These are phyloP conservation scores for Aporrectodea caliginosa DNA, from an alignment of 1,140 invertebrate species.

Conservation along the genomic window DNA sequence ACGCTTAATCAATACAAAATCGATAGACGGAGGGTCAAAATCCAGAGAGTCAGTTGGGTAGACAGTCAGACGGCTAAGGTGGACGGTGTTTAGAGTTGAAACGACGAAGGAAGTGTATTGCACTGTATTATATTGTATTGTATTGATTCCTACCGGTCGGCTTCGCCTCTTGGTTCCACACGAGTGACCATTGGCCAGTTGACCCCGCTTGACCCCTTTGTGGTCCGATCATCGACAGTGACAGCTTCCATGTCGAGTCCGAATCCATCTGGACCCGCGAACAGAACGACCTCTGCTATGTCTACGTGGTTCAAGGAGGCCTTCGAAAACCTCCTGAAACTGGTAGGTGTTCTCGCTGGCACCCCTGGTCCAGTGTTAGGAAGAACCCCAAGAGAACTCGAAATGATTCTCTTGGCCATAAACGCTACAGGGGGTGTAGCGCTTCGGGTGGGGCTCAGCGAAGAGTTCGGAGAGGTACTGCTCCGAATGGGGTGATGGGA, in stretches of 20 bases:
- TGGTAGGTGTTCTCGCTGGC: not conserved
- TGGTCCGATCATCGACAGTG: conserved; percentile 36
- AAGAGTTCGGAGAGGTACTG: not conserved
- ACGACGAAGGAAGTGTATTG: too few relatives aligned
- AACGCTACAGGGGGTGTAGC: not conserved
- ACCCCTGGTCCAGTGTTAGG: too few relatives aligned
- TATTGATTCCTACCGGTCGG: conserved; percentile 64
- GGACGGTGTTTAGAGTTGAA: too few relatives aligned
- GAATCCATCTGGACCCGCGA: conserved; percentile 57
- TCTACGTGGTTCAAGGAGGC: conserved; percentile 63
- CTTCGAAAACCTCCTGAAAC: not conserved
- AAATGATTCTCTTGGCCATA: not conserved
- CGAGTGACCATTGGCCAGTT: conserved; percentile 62
- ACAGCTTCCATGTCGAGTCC: conserved; percentile 56
- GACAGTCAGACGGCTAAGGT: too few relatives aligned
- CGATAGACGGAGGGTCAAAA: too few relatives aligned
- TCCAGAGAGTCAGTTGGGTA: too few relatives aligned
- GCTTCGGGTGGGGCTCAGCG: too few relatives aligned
- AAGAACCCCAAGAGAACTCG: not conserved
- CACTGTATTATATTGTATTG: too few relatives aligned
- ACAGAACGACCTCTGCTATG: conserved; percentile 64
- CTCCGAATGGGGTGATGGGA: not conserved
- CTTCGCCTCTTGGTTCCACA: conserved; percentile 67
- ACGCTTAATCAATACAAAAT: too few relatives aligned
- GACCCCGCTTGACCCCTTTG: too few relatives aligned